A percentile compares a stretch with the other conserved stretches of the same genome.
phyloP scores from a whole-genome alignment of 2,113 vertebrate genomes.

The Entelurus aequoreus region DNA sequence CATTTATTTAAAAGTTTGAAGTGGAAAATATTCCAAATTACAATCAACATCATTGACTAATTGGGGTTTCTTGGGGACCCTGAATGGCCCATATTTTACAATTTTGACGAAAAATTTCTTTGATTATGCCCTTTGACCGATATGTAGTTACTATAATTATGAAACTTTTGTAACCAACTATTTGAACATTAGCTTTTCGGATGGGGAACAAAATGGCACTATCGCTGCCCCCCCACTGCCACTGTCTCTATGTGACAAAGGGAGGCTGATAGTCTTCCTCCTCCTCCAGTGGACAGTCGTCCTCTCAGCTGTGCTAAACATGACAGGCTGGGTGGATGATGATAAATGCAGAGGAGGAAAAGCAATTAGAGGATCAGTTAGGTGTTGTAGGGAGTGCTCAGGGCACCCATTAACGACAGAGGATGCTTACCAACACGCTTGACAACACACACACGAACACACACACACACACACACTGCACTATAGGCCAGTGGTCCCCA shows the following conservation, averaged over 20 bases:
- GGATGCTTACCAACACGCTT: slow-evolving; percentile 25
- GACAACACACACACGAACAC: slow-evolving; percentile 4
- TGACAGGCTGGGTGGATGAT: slow-evolving; percentile 70
- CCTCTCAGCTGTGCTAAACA: slow-evolving; percentile 53
- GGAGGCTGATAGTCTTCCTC: not conserved
- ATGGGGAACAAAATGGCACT: not conserved
- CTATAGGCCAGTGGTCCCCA: no score
- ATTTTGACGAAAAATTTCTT: no score
- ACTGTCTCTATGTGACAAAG: no score
- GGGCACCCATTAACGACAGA: slow-evolving; percentile 66
- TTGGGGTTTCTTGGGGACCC: no score
- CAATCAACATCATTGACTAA: no score
- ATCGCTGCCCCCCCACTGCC: not conserved
- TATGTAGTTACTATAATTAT: no score
- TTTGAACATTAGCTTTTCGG: not conserved
- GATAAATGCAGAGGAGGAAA: slow-evolving; percentile 75
- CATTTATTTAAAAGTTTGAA: no score
- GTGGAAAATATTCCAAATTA: no score
- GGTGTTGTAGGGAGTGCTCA: slow-evolving; percentile 63
- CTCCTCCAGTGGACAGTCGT: slow-evolving; percentile 24
- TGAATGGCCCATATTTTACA: no score
- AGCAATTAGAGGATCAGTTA: slow-evolving; percentile 74
- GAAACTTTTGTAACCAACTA: no score
- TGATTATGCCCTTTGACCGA: no score
- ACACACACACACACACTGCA: not conserved